Conservation (phyloP, 2,888 invertebrate species). For the Thecophora atra region DNA sequence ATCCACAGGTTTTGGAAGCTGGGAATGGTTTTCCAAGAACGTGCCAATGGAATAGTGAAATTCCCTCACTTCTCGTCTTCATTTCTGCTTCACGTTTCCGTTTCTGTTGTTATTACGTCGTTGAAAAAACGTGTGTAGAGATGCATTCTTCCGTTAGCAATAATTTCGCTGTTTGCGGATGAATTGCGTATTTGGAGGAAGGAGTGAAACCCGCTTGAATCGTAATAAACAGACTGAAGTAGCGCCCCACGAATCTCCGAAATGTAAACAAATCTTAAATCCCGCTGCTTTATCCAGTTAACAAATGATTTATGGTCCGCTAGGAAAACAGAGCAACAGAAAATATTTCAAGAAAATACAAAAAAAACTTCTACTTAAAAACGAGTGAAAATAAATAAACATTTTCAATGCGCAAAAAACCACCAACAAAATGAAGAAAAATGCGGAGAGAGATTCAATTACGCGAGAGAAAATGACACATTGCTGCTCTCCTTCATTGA, state of each 20-base stretch:
- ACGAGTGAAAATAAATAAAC: too few relatives aligned
- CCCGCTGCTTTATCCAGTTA: conserved; percentile 2
- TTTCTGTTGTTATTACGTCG: neutral
- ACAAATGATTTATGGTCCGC: conserved; percentile 4
- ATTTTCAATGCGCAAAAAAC: too few relatives aligned
- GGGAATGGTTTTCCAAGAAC: neutral
- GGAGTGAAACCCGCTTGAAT: too few relatives aligned
- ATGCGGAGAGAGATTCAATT: too few relatives aligned
- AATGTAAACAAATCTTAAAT: conserved; percentile 28
- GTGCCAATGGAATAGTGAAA: neutral
- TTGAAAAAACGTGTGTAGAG: too few relatives aligned
- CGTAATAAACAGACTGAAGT: too few relatives aligned
- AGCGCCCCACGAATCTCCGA: neutral
- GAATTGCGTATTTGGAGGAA: too few relatives aligned
- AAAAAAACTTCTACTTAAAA: too few relatives aligned
- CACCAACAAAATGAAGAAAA: too few relatives aligned
- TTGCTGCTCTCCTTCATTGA: neutral
- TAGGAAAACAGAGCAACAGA: neutral
- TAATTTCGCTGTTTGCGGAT: too few relatives aligned
- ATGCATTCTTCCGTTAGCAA: too few relatives aligned
- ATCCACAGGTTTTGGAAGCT: conserved; percentile 19
- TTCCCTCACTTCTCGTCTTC: neutral
- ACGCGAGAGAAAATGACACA: too few relatives aligned
- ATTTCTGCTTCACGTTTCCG: neutral
- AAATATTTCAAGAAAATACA: neutral